Conservation (phyloP, 2,113 vertebrate species). For the Trematomus loennbergii region DNA sequence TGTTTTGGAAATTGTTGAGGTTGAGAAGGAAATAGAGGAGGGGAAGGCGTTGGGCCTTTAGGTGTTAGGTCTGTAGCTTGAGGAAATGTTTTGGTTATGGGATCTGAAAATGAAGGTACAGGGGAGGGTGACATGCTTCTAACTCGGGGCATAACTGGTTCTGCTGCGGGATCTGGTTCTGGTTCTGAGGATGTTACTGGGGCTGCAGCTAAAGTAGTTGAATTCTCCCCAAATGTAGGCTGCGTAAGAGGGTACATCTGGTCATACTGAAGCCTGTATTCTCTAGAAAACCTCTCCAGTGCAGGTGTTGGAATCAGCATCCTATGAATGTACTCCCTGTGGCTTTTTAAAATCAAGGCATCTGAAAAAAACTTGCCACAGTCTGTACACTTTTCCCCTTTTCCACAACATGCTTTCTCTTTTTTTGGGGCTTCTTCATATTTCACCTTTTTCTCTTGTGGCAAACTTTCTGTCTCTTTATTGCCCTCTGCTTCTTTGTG, state of each 20-base stretch:
- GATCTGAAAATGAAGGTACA: slow-evolving; percentile 40
- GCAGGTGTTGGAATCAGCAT: slow-evolving; percentile 92
- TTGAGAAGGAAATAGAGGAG: slow-evolving; percentile 70
- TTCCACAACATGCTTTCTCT: slow-evolving; percentile 78
- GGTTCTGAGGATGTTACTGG: slow-evolving; percentile 38
- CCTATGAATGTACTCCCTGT: slow-evolving; percentile 96
- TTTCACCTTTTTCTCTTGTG: slow-evolving; percentile 39
- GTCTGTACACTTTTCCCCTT: slow-evolving; percentile 86
- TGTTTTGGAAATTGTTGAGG: slow-evolving; percentile 52
- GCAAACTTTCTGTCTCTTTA: slow-evolving; percentile 11
- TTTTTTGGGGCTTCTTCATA: slow-evolving; percentile 19
- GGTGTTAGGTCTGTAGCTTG: slow-evolving; percentile 80
- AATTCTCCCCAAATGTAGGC: slow-evolving; percentile 56
- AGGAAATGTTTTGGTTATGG: slow-evolving; percentile 41
- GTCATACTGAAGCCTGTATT: slow-evolving; percentile 96
- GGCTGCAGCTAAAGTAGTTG: not conserved
- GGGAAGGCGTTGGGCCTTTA: slow-evolving; percentile 71
- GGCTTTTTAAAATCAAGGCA: slow-evolving; percentile 96
- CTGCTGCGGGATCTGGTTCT: slow-evolving; percentile 38
- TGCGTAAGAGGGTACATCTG: slow-evolving; percentile 91
- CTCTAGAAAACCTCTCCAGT: slow-evolving; percentile 94
- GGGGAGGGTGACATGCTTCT: slow-evolving; percentile 51
- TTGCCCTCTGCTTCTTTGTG: slow-evolving; percentile 22
- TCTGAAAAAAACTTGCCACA: slow-evolving; percentile 97
- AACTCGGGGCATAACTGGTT: slow-evolving; percentile 49